phyloP scores from a whole-genome alignment of 1,140 invertebrate species.

The Dreissena polymorpha region DNA sequence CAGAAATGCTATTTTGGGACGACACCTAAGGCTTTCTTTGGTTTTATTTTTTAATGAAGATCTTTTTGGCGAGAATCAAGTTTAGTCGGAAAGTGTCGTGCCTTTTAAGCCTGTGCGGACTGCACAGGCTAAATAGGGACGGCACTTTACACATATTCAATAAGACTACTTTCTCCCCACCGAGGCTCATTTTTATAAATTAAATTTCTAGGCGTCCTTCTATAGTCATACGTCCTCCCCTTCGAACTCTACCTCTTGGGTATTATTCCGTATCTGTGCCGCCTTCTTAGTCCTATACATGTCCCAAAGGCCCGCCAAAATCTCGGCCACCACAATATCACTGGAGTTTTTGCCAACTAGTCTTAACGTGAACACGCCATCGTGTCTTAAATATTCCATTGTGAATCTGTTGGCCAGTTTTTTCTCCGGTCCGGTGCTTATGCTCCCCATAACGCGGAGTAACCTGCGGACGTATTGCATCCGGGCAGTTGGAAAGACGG shows the following conservation, averaged over 20 bases:
- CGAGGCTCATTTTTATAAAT: no score
- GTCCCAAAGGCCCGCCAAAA: conserved; percentile 77
- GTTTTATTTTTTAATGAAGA: no score
- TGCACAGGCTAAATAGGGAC: no score
- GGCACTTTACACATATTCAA: no score
- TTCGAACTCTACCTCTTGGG: conserved; percentile 68
- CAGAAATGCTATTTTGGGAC: no score
- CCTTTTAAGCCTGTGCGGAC: no score
- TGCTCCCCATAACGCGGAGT: conserved; percentile 77
- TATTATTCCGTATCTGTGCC: conserved; percentile 72
- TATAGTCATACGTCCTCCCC: conserved; percentile 74
- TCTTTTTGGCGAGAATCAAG: no score
- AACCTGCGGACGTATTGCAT: conserved; percentile 79
- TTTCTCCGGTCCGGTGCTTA: conserved; percentile 73
- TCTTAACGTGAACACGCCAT: conserved; percentile 77
- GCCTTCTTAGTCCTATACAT: conserved; percentile 75
- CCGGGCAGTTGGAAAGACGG: conserved; percentile 75
- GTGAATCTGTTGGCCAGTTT: conserved; percentile 74
- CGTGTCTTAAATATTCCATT: conserved; percentile 76
- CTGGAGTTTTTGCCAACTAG: conserved; percentile 78
- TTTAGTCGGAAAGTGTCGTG: no score
- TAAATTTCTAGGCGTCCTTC: neutral
- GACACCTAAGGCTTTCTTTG: no score
- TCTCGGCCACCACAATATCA: conserved; percentile 78
- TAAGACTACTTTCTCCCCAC: no score